phyloP scores from a whole-genome alignment of 2,888 invertebrate genomes.

The Aphrophora alni region DNA sequence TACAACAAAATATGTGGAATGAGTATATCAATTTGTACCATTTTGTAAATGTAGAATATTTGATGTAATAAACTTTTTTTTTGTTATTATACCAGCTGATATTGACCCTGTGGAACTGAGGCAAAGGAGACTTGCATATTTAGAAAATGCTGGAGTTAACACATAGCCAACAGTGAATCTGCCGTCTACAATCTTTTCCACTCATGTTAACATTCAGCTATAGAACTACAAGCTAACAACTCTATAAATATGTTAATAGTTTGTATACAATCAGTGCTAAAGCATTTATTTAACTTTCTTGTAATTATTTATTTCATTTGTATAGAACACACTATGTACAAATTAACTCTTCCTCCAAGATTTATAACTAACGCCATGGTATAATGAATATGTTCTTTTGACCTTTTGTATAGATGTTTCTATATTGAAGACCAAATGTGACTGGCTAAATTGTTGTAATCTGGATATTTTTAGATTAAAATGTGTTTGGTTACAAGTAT shows the following conservation, averaged over 20 bases:
- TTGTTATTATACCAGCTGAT: slow-evolving; percentile 40
- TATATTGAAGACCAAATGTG: neutral
- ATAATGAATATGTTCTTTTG: neutral
- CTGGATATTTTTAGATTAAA: neutral
- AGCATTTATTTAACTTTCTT: neutral
- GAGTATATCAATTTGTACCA: too few relatives aligned
- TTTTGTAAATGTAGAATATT: too few relatives aligned
- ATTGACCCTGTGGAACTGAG: slow-evolving; percentile 50
- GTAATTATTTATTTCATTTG: neutral
- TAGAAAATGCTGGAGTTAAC: slow-evolving; percentile 44
- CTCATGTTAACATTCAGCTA: neutral
- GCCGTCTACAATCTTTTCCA: too few relatives aligned
- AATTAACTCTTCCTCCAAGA: neutral
- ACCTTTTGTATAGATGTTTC: neutral
- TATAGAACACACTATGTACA: neutral
- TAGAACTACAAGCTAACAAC: neutral
- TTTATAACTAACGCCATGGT: neutral
- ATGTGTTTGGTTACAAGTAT: too few relatives aligned
- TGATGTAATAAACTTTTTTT: too few relatives aligned
- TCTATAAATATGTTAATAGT: neutral
- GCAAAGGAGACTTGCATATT: slow-evolving; percentile 50
- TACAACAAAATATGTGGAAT: too few relatives aligned
- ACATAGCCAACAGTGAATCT: slow-evolving; percentile 13
- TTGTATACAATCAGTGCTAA: neutral
- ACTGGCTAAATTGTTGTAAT: neutral